Base-by-base conservation (phyloP, 2,113 vertebrate genomes). In the Myotis davidii region DNA sequence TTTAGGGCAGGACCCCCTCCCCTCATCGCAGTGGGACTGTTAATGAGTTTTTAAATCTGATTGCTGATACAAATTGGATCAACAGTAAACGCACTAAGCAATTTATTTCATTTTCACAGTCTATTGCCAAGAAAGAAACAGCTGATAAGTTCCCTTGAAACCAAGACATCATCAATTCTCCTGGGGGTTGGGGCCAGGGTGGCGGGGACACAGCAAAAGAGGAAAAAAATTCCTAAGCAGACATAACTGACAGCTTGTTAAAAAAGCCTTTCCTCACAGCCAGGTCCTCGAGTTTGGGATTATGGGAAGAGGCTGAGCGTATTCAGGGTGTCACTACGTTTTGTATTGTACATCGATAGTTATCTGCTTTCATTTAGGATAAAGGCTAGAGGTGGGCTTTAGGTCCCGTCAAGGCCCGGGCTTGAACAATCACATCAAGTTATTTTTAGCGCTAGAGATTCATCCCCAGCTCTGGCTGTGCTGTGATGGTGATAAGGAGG, bases 31-130 rank as follows among this genome's bases (percentile, higher is more conserved):
- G 37, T 83, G 78, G 29, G 74, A 34, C 25, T 72, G 50, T 81
- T 96, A 90, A 92, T 77, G 95, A 65, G 9, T 39, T 95, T 96
- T 94, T 76, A 6, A 90, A 92, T 92, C 65, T 96, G 85, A 97
- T 93, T 90, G 50, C 45, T 90, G 65, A 92, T 90, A 81, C 29
- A 90, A 92, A 95, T 84, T 9, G 9, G 29, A 95, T 94, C 48
- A 84, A 64, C 1, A 18, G 56, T 89, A 74, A 91, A 92, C 83
- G 9, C 56, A 87, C 34, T 59, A n/a, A 91, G 37, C 9, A 92
- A 67, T 74, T 89, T 79, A 92, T 92, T 91, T 23, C 42, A 92
- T 39, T 92, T 90, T 72, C 29, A 52, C 42, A 94, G 76, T 81
- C 6, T 23, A 32, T 64, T 92, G 70, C 67, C 39, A 76, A 74